These are phyloP conservation scores for Rhagonycha fulva DNA, from an alignment of 2,888 invertebrate species.

Conservation along the genomic window DNA sequence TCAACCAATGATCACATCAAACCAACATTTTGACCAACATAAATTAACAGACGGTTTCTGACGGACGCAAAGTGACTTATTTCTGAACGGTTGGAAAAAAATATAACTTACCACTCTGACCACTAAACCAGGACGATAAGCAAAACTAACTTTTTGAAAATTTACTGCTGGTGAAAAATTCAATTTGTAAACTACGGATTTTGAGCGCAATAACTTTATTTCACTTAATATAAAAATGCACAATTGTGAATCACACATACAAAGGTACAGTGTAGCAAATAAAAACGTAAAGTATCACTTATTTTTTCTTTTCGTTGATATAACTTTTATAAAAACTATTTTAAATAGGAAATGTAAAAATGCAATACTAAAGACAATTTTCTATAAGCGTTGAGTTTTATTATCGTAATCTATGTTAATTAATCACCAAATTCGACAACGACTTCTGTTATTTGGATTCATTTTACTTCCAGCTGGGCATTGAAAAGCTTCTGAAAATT, in stretches of 20 bases:
- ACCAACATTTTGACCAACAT: no score
- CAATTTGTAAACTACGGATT: not conserved
- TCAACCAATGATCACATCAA: no score
- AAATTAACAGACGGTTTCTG: no score
- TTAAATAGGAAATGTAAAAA: not conserved
- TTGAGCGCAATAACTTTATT: not conserved
- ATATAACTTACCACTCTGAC: no score
- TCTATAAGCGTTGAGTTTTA: not conserved
- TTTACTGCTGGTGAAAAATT: no score
- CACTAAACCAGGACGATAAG: no score
- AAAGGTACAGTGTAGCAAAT: slow-evolving; percentile 6
- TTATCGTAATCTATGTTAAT: not conserved
- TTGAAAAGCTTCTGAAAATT: slow-evolving; percentile 69
- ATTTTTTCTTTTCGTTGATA: not conserved
- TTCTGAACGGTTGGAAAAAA: no score
- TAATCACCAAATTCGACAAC: slow-evolving; percentile 60
- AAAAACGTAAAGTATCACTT: not conserved
- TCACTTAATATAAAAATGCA: not conserved
- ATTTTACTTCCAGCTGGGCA: slow-evolving; percentile 59
- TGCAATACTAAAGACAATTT: not conserved
- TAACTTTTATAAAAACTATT: not conserved
- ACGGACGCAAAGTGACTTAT: no score
- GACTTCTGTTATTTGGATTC: slow-evolving; percentile 57
- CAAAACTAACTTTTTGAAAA: no score
- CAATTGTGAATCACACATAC: slow-evolving; percentile 3